Conservation (phyloP, 37 sponge, comb jelly and placozoan genomes). For the Spongilla lacustris region DNA sequence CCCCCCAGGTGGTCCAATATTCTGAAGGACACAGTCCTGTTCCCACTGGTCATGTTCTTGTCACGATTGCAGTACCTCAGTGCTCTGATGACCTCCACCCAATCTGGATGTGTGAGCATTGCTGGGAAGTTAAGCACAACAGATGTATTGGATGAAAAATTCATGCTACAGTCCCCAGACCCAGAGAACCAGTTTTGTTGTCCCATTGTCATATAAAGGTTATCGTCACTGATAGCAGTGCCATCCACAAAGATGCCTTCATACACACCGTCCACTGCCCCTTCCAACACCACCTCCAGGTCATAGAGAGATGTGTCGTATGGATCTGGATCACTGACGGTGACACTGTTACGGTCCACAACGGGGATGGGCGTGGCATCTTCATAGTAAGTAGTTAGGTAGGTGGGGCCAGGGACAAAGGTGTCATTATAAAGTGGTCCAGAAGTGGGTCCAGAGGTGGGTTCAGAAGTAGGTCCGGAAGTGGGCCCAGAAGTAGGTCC, state of each 20-base stretch:
- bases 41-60: constrained; percentile 61
- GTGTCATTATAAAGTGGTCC: constrained; percentile 20
- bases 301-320: constrained; percentile 16
- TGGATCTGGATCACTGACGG: constrained; percentile 75
- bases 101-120: constrained; percentile 40
- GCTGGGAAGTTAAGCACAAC: constrained; percentile 25
- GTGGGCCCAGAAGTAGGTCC: neutral
- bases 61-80: constrained; percentile 89
- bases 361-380: constrained; percentile 57
- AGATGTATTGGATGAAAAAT: neutral
- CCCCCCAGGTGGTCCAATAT: constrained; percentile 60
- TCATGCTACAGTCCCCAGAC: neutral
- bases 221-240: neutral
- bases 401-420: neutral
- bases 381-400: constrained; percentile 41
- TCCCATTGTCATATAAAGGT: neutral
- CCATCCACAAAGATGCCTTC: constrained; percentile 79
- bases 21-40: constrained; percentile 63
- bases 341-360: constrained; percentile 28
- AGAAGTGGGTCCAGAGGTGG: neutral
- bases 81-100: constrained; percentile 54
- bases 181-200: neutral
- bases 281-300: constrained; percentile 37
- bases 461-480: neutral
- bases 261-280: constrained; percentile 51